These are phyloP conservation scores for Eonycteris spelaea DNA, from an alignment of 2,113 vertebrate species.

Conservation along the genomic window DNA sequence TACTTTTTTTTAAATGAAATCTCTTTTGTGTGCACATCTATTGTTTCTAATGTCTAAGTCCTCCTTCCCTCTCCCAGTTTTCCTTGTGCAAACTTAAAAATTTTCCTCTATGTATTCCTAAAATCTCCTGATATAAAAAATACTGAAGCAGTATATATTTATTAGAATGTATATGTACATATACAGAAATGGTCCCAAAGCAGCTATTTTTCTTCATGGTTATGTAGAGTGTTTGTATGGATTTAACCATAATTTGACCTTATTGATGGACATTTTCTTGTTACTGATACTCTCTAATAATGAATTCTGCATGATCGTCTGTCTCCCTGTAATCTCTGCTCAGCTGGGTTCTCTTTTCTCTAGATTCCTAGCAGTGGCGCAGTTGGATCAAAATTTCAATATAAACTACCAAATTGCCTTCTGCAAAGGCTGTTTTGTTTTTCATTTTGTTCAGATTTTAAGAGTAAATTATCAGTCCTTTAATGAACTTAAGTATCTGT, in stretches of 20 bases:
- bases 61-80: not conserved
- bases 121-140: not conserved
- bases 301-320: not conserved
- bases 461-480: not conserved
- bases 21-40: not conserved
- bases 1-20: not conserved
- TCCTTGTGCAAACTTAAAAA: not conserved
- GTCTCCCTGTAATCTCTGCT: not conserved
- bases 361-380: not conserved
- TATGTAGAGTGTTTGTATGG: not conserved
- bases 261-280: not conserved
- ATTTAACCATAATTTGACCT: not conserved
- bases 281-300: not conserved
- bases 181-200: not conserved
- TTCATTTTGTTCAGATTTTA: not conserved
- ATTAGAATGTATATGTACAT: not conserved
- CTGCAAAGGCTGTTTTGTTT: not conserved
- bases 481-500: not conserved
- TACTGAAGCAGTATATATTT: not conserved
- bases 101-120: not conserved
- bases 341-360: not conserved
- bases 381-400: not conserved
- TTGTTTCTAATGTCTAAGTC: not conserved
- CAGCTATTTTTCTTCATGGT: not conserved
- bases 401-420: not conserved